These are phyloP conservation scores for Griposia aprilina DNA, from an alignment of 2,888 invertebrate genomes.

Conservation along the genomic window DNA sequence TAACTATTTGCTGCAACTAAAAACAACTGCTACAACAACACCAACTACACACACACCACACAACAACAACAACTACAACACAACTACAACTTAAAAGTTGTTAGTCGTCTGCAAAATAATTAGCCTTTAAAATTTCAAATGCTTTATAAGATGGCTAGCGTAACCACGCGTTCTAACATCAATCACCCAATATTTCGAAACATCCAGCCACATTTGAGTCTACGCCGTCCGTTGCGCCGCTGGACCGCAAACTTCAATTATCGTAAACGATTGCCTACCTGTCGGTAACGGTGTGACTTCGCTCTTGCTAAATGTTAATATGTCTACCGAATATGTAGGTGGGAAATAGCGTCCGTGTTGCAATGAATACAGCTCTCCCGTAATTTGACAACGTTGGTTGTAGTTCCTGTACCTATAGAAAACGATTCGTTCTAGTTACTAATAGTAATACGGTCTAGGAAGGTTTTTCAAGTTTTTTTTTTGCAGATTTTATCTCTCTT, in stretches of 20 bases:
- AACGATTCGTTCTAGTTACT: neutral
- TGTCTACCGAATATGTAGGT: neutral
- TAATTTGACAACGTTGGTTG: neutral
- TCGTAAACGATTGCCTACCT: slow-evolving; percentile 57
- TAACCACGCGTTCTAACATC: neutral
- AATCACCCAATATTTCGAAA: slow-evolving; percentile 1
- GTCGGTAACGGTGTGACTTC: slow-evolving; percentile 14
- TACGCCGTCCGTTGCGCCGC: slow-evolving; percentile 48
- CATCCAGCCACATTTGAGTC: slow-evolving; percentile 13
- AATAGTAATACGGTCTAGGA: neutral
- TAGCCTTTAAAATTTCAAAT: too few species aligned
- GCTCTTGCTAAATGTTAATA: slow-evolving; percentile 12
- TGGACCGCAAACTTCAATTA: slow-evolving; percentile 68
- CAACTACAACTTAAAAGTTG: too few species aligned
- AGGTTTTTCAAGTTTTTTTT: neutral
- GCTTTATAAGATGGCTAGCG: neutral
- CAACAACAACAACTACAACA: too few species aligned
- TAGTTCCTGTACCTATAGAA: neutral
- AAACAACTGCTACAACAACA: too few species aligned
- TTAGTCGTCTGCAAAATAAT: too few species aligned
- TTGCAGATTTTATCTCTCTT: neutral
- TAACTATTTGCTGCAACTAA: too few species aligned
- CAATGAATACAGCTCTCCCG: too few species aligned
- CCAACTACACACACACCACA: too few species aligned
- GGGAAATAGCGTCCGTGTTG: neutral